phyloP scores from a whole-genome alignment of 2,113 vertebrate species.

The Rattus norvegicus region DNA sequence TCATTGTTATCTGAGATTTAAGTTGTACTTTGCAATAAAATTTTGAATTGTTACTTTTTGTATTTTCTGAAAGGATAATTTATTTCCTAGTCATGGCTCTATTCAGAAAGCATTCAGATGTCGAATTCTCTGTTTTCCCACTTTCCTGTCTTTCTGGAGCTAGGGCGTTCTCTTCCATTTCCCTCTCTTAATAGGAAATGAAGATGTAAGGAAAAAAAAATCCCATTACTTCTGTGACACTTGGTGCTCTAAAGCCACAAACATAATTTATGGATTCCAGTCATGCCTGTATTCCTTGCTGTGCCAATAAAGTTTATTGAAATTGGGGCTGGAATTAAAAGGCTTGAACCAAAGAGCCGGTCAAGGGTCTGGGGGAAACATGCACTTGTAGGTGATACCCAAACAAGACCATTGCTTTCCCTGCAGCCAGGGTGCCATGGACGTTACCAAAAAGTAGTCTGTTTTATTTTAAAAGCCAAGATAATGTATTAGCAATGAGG shows the following conservation, averaged over 20 bases:
- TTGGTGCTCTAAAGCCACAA: conserved; percentile 73
- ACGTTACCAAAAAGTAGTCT: conserved; percentile 26
- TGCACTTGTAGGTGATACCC: neutral
- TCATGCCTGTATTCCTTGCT: conserved; percentile 63
- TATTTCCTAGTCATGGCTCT: conserved; percentile 55
- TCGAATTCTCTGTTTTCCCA: conserved; percentile 46
- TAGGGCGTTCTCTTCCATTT: conserved; percentile 76
- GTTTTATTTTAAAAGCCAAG: conserved; percentile 49
- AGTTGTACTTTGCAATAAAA: conserved; percentile 47
- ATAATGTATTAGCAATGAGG: conserved; percentile 39
- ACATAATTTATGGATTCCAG: conserved; percentile 73
- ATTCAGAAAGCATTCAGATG: conserved; percentile 52
- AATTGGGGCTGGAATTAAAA: conserved; percentile 76
- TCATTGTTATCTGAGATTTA: neutral
- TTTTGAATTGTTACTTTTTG: conserved; percentile 33
- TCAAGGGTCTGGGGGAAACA: neutral
- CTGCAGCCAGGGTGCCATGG: neutral
- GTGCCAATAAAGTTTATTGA: conserved; percentile 80
- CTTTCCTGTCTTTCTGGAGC: conserved; percentile 69
- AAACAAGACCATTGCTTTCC: conserved; percentile 52
- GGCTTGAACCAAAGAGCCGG: conserved; percentile 50
- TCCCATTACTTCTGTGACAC: conserved; percentile 72
- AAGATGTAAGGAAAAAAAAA: conserved; percentile 77
- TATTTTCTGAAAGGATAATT: conserved; percentile 53
- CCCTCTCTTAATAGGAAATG: conserved; percentile 78